These are phyloP conservation scores for Drosophila aff. DNA, from an alignment of 1,140 invertebrate species.

Conservation along the genomic window DNA sequence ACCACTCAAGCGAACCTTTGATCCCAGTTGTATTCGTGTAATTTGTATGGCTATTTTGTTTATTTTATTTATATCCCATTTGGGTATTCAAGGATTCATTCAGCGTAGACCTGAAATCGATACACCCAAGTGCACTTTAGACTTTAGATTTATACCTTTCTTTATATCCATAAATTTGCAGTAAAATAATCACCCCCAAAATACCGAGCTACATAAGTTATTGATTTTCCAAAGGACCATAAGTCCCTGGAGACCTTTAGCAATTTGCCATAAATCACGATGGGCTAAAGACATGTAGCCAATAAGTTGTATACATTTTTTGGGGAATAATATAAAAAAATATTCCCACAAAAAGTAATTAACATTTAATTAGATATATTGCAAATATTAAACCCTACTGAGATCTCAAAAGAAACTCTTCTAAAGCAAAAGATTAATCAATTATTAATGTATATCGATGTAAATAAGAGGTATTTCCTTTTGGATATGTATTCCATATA, in stretches of 20 bases:
- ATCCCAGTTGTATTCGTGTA: slow-evolving; percentile 27
- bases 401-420: background rate
- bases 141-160: slow-evolving; percentile 2
- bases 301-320: background rate
- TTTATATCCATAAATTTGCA: slow-evolving; percentile 4
- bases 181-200: slow-evolving; percentile 8
- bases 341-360: background rate
- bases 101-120: slow-evolving; percentile 29
- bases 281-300: background rate
- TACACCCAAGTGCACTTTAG: slow-evolving; percentile 30
- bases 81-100: slow-evolving; percentile 32
- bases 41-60: slow-evolving; percentile 35
- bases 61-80: slow-evolving; percentile 42
- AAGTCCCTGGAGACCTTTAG: background rate
- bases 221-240: slow-evolving; percentile 8
- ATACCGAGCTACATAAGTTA: background rate
- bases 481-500: too few species aligned
- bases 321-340: background rate
- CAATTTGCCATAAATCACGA: background rate
- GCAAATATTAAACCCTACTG: background rate
- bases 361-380: background rate
- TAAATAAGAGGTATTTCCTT: too few species aligned
- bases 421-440: too few species aligned
- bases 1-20: slow-evolving; percentile 52
- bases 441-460: too few species aligned